These are phyloP conservation scores for Ornithoptera priamus DNA, from an alignment of 2,888 invertebrate genomes.

Conservation along the genomic window DNA sequence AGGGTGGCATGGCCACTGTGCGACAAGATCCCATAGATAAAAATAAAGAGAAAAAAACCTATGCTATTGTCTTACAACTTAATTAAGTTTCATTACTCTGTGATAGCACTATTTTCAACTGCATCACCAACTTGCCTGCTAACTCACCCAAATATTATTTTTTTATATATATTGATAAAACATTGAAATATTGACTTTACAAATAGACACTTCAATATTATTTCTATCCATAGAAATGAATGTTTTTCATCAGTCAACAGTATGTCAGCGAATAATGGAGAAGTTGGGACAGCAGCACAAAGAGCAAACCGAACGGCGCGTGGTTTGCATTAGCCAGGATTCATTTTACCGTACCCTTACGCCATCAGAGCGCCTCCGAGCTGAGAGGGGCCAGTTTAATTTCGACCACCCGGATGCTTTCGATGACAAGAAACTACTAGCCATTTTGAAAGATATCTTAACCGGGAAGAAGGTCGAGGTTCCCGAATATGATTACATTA, in stretches of 20 bases:
- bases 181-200: too few species aligned
- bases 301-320: constrained; percentile 92
- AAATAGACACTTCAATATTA: not conserved
- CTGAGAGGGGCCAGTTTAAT: constrained; percentile 95
- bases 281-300: constrained; percentile 95
- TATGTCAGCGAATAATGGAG: constrained; percentile 98
- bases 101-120: too few species aligned
- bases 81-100: too few species aligned
- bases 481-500: constrained; percentile 95
- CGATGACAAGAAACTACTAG: constrained; percentile 91
- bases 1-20: too few species aligned
- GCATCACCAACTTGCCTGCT: too few species aligned
- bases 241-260: constrained; percentile 68
- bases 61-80: too few species aligned
- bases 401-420: constrained; percentile 99
- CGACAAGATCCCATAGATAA: too few species aligned
- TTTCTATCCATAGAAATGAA: not conserved
- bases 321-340: constrained; percentile 97
- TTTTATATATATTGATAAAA: too few species aligned
- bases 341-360: constrained; percentile 96
- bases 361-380: constrained; percentile 88
- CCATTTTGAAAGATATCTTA: constrained; percentile 89
- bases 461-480: constrained; percentile 93
- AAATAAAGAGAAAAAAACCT: too few species aligned
- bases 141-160: too few species aligned